Conservation (phyloP, 2,797 vertebrate genomes). For the Nyctalus aviator region DNA sequence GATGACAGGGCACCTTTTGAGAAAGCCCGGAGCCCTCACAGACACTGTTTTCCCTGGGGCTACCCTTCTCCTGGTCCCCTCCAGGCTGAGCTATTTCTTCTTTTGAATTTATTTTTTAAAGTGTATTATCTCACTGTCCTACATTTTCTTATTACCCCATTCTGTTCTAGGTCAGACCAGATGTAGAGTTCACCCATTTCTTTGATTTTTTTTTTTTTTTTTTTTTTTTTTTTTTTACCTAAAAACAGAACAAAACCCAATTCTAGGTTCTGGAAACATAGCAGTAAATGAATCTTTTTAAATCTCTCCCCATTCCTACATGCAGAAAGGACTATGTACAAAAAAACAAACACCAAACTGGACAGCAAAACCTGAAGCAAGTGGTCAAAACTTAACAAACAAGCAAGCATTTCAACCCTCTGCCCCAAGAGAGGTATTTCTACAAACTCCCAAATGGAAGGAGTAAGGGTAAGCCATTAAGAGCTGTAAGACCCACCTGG, state of each 20-base stretch:
- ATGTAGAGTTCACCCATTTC: not conserved
- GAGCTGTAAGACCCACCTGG: rapidly evolving
- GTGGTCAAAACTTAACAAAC: not conserved
- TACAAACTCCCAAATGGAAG: not conserved
- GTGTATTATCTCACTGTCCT: not conserved
- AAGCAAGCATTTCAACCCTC: not conserved
- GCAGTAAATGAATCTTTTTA: not conserved
- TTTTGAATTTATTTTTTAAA: constrained; percentile 19
- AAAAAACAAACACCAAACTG: not conserved
- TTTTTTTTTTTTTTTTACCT: not conserved
- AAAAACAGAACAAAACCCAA: not conserved
- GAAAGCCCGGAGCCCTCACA: not conserved
- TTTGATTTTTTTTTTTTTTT: not conserved
- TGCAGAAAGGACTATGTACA: not conserved
- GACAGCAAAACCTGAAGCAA: not conserved
- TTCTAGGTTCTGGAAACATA: constrained; percentile 3
- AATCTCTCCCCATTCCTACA: not conserved
- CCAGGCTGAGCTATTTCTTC: not conserved
- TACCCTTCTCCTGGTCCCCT: not conserved
- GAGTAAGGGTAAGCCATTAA: not conserved
- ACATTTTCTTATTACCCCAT: not conserved
- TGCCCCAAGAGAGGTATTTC: not conserved
- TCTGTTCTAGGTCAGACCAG: not conserved
- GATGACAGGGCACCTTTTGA: not conserved
- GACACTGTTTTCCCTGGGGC: not conserved